Base-by-base conservation (phyloP, 1,140 invertebrate genomes). In the Drosophila cardini region DNA sequence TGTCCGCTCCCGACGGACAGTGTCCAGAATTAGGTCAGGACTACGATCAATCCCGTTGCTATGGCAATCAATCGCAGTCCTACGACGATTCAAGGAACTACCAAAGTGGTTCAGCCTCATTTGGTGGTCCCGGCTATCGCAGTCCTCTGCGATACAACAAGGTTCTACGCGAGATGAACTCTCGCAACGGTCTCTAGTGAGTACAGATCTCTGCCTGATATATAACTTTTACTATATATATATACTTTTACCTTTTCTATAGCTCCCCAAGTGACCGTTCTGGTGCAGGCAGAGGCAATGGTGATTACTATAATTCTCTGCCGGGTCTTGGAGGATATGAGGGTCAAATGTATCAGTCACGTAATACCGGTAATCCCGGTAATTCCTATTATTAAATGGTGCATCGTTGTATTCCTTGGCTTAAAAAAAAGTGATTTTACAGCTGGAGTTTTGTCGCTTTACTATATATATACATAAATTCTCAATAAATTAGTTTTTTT, bases 181-280 rank as follows among this genome's bases (percentile, higher is more conserved):
- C 83, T 0, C 83, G 83, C 43, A 87, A 87, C 21, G 83, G 83
- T 1, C 76, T 87, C 11, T 89, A 87, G 83, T 87, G 16, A 57
- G 84, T 55, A 0, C 11, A 13, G 2, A 26, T 26, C 21, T 26
- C n/a, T 0, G 21, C 2, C 1, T 2, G 2, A 32, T n/a, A 16
- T 16, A 36, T 32, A 36, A 3, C 8, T n/a, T n/a, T n/a, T n/a
- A 8, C 9, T 4, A 57, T 11, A 5, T 2, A 15, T 45, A 48
- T 30, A 21, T 18, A 56, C 6, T 4, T 5, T 9, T 15, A 4
- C 42, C 9, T 7, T 32, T 18, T 42, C 2, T 8, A 18, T 21
- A 86, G 83, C 13, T 70, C 83, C 0, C 83, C 83, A 9, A 73
- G 61, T 16, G 83, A 87, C 2, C 76, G 76, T 2, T 13, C 38